Evolutionary conservation across 2,113 vertebrate genomes (phyloP), one percentile per base, ranked within the genome.

Genomic region (Dendrocopos noguchii): DNA sequence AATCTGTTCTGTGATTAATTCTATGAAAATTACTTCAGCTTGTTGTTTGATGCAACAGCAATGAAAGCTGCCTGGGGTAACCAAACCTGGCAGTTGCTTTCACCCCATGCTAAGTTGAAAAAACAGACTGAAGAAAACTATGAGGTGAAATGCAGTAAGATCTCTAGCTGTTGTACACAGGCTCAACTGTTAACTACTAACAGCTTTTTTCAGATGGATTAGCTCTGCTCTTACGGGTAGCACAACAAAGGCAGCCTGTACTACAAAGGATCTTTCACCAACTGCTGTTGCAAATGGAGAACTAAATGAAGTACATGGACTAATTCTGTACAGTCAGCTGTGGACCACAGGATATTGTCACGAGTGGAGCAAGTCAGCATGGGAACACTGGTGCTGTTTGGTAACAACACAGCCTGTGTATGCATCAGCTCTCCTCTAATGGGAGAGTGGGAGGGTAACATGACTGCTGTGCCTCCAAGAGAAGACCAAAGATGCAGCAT

Each of bases 301-400:
- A 28, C 18, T 70, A 29, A 68, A 17, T 28, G 24, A 67, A 57
- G 66, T 0, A 1, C 16, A 15, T 3, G 24, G 39, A 27, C 36
- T n/a, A 3, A 18, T 85, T 64, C 21, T 68, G 31, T 9, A 15
- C 24, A 24, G 0, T 15, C 0, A 0, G 18, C 8, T 75, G 44
- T 50, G 84, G 74, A 50, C 36, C 11, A 9, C 27, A 4, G 29
- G 84, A 71, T 71, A 7, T 42, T 44, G 46, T 29, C 39, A 16
- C 6, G 42, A 18, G 68, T 22, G 64, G 57, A 70, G 52, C n/a
- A 44, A 42, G 79, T 42, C 53, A 19, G 74, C 5, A 0, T 33
- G 79, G 68, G 31, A 59, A 39, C 2, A 0, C 27, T 1, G 2
- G 13, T 39, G 36, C 42, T 27, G n/a, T 7, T 31, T 53, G 36